Conservation (phyloP, 1,140 invertebrate species). For the Odontomachus brunneus region DNA sequence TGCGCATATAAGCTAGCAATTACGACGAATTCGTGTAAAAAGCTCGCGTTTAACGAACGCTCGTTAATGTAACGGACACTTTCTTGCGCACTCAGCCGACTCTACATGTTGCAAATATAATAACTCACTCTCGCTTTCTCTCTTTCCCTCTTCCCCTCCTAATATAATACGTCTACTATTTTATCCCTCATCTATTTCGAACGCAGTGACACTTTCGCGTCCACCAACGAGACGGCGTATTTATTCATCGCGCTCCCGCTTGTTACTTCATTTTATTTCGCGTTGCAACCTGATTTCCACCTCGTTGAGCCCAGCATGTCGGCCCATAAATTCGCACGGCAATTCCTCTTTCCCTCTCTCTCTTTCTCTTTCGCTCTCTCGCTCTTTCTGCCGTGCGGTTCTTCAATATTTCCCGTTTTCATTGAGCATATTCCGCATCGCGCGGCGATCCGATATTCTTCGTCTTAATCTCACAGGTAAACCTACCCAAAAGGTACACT, state of each 20-base stretch:
- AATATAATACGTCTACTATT: constrained; percentile 11
- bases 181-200: background rate
- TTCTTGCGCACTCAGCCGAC: background rate
- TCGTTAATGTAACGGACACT: background rate
- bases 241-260: background rate
- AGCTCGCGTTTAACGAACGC: background rate
- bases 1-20: background rate
- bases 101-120: background rate
- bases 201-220: background rate
- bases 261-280: constrained; percentile 27
- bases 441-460: background rate
- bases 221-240: background rate
- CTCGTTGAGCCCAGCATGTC: constrained; percentile 15
- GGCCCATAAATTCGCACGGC: constrained; percentile 10
- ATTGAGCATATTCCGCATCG: background rate
- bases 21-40: background rate
- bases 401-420: constrained; percentile 1
- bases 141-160: background rate
- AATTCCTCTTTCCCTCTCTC: background rate
- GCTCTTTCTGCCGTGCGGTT: background rate
- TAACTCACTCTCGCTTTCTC: background rate
- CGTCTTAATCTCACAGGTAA: background rate
- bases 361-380: background rate
- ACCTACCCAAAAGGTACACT: too few species aligned
- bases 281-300: constrained; percentile 14